A percentile compares a stretch with the other conserved stretches of the same genome.
These are phyloP conservation scores for Drosophila subpulchrella DNA, from an alignment of 1,140 invertebrate species.

Conservation along the genomic window DNA sequence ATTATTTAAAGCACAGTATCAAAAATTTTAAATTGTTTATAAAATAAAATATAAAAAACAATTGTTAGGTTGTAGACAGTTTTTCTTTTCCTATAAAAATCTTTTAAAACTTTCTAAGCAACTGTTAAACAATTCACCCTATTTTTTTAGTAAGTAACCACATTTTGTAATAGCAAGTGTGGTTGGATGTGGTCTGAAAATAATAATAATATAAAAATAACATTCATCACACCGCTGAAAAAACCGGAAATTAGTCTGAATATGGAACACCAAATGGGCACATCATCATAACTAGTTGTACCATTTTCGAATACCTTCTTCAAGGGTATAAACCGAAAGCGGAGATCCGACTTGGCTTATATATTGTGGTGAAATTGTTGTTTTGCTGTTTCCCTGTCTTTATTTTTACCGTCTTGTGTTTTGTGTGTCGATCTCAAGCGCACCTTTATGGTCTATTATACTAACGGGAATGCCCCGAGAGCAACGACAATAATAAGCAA, in stretches of 20 bases:
- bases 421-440: slow-evolving; percentile 57
- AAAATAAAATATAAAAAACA: too few relatives aligned
- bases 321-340: slow-evolving; percentile 19
- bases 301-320: slow-evolving; percentile 18
- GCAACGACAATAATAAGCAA: slow-evolving; percentile 81
- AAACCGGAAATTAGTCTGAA: neutral
- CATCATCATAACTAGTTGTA: neutral
- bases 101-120: too few relatives aligned
- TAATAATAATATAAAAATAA: neutral
- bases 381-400: slow-evolving; percentile 28
- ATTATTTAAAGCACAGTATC: too few relatives aligned
- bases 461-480: slow-evolving; percentile 80
- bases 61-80: too few relatives aligned
- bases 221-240: neutral
- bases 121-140: too few relatives aligned
- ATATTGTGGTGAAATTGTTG: slow-evolving; percentile 35
- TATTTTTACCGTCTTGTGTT: slow-evolving; percentile 41
- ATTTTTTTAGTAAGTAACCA: too few relatives aligned
- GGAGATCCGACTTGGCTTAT: slow-evolving; percentile 23
- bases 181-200: neutral
- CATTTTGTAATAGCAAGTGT: neutral
- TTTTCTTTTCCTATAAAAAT: too few relatives aligned
- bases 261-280: neutral
- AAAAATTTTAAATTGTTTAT: too few relatives aligned
- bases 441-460: slow-evolving; percentile 82